Percentiles rank a stretch among this genome's conserved stretches.
Conservation (phyloP, 2,797 vertebrate genomes). For the Pseudochirops cupreus region DNA sequence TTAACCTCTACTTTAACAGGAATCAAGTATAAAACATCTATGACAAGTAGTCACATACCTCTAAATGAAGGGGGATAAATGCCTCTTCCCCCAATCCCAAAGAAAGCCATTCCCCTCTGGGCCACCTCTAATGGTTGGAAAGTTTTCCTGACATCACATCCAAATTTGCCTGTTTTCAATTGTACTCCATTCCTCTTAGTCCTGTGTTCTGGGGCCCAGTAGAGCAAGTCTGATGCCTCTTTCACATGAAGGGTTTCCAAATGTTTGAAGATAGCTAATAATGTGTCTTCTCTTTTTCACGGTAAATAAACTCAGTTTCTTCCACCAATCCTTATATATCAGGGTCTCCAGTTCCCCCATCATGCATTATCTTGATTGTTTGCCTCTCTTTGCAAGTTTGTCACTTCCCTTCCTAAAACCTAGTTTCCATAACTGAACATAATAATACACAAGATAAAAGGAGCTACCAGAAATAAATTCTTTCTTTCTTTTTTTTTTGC, state of each 20-base stretch:
- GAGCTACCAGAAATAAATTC: not conserved
- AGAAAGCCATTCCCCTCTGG: not conserved
- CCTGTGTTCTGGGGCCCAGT: not conserved
- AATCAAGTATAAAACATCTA: not conserved
- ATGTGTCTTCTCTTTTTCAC: not conserved
- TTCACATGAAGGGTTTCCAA: not conserved
- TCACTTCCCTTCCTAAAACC: not conserved
- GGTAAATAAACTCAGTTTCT: not conserved
- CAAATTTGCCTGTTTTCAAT: not conserved
- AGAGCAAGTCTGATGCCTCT: not conserved
- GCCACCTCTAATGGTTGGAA: not conserved
- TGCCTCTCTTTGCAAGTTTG: not conserved
- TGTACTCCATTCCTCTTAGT: not conserved
- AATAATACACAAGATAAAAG: not conserved
- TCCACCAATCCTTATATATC: not conserved
- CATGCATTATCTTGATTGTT: not conserved
- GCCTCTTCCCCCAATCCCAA: not conserved
- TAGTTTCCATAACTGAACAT: not conserved
- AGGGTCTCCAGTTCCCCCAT: not conserved
- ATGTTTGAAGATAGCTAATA: not conserved
- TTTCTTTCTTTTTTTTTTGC: too few species aligned
- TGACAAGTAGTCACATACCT: not conserved
- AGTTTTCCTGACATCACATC: not conserved
- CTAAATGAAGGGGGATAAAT: not conserved
- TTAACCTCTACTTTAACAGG: not conserved